A percentile compares a stretch with the other conserved stretches of the same genome.
These are phyloP conservation scores for Tetramorium bicarinatum DNA, from an alignment of 2,888 invertebrate species.

Conservation along the genomic window DNA sequence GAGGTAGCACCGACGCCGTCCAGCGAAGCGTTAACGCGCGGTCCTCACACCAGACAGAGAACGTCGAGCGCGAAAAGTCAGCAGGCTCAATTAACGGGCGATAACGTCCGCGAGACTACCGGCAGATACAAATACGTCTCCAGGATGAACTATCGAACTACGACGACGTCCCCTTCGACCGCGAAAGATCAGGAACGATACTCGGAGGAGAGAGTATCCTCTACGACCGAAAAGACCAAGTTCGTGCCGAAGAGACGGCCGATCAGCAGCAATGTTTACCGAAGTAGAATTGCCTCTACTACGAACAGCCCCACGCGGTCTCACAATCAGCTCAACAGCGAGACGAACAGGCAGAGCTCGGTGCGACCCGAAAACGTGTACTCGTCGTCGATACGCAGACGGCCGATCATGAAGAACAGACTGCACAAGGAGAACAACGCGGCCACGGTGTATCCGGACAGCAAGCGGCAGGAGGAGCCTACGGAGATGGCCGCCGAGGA, in stretches of 20 bases:
- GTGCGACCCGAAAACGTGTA: slow-evolving; percentile 81
- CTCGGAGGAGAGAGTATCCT: slow-evolving; percentile 42
- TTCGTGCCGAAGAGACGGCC: slow-evolving; percentile 81
- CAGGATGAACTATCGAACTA: slow-evolving; percentile 78
- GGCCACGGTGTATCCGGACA: slow-evolving; percentile 55
- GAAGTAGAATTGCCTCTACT: slow-evolving; percentile 77
- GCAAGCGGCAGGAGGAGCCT: slow-evolving; percentile 85
- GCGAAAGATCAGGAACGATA: slow-evolving; percentile 54
- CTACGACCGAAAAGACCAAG: slow-evolving; percentile 78
- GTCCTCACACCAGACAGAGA: slow-evolving; percentile 63
- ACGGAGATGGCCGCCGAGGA: slow-evolving; percentile 87
- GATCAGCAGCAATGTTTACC: slow-evolving; percentile 78
- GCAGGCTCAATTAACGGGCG: slow-evolving; percentile 50
- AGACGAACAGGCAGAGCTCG: slow-evolving; percentile 70
- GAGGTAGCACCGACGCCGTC: slow-evolving; percentile 59
- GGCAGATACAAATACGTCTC: slow-evolving; percentile 83
- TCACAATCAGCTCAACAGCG: slow-evolving; percentile 53
- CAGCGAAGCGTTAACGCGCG: slow-evolving; percentile 37
- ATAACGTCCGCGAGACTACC: slow-evolving; percentile 72
- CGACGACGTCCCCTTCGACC: slow-evolving; percentile 70
- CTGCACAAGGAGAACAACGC: slow-evolving; percentile 67
- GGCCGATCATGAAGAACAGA: slow-evolving; percentile 77
- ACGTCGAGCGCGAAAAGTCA: slow-evolving; percentile 47
- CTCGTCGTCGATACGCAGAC: slow-evolving; percentile 79
- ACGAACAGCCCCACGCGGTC: slow-evolving; percentile 53